phyloP scores from a whole-genome alignment of 1,140 invertebrate genomes.

The Epicauta chinensis region DNA sequence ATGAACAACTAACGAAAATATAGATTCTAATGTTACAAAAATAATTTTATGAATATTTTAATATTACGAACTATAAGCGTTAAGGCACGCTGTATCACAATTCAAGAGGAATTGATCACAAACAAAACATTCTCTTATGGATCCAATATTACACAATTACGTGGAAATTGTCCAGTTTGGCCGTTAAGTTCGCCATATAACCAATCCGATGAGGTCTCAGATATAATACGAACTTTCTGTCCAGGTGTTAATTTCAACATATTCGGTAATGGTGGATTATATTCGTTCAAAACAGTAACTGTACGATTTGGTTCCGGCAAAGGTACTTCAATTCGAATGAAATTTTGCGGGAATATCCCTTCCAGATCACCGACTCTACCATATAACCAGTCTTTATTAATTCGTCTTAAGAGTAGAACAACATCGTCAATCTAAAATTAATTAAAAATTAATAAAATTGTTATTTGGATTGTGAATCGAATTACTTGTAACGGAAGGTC shows the following conservation, averaged over 20 bases:
- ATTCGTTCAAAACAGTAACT: constrained; percentile 48
- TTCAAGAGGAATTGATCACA: too few relatives aligned
- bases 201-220: constrained; percentile 74
- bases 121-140: constrained; percentile 39
- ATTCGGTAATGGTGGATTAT: constrained; percentile 43
- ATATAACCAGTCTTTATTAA: constrained; percentile 76
- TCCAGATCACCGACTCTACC: constrained; percentile 56
- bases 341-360: constrained; percentile 77
- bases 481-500: constrained; percentile 66
- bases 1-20: too few relatives aligned
- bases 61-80: too few relatives aligned
- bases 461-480: neutral
- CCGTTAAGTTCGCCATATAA: constrained; percentile 63
- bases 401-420: constrained; percentile 57
- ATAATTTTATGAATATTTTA: too few relatives aligned
- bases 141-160: constrained; percentile 57
- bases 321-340: constrained; percentile 69
- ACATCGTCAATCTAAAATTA: constrained; percentile 52
- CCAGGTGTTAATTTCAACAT: constrained; percentile 53
- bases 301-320: constrained; percentile 44
- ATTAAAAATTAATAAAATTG: neutral
- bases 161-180: constrained; percentile 70
- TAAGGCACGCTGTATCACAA: too few relatives aligned
- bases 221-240: constrained; percentile 62
- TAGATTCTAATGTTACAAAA: too few relatives aligned